Base-by-base conservation (phyloP, 2,888 invertebrate genomes). In the Cryptocephalus moraei region DNA sequence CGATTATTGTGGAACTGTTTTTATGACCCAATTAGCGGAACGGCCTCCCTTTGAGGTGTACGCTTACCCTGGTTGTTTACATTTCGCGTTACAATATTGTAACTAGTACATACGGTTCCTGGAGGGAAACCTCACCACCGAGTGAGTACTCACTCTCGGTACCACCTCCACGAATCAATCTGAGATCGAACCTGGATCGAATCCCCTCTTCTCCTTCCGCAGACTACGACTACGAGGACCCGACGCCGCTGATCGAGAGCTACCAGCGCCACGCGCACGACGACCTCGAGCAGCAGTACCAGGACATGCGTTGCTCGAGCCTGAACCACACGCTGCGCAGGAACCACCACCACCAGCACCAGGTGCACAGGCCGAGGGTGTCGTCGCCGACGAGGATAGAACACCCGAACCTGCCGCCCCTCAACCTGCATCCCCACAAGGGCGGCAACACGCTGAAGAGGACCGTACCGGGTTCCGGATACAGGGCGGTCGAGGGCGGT, bases 381-480 rank as follows among this genome's bases (percentile, higher is more conserved):
- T 86, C 89, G 6, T 85, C 86, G 0, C 88, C 89, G 0, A 87
- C 87, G 1, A 76, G 85, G 56, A 87, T 89, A 59, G 89, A 89
- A 62, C 81, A 88, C 60, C 87, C 88, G 0, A 88, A 89, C 63
- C 67, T 86, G 48, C 86, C 89, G 8, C 86, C 89, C 1, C 68
- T 90, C 40, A 89, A 89, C 64, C 75, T 85, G 32, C 74, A 77
- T 60, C 78, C 79, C 12, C 75, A 62, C 44, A 14, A 13, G 11
- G 56, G 61, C 43, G 55, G 56, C 4, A 58, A 57, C 43, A 63
- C 63, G 32, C 47, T 64, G 47, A 63, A 62, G 51, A 59, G 58
- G 43, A 61, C 59, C 44, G 52, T 42, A 9, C 59, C 62, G n/a
- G 45, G 61, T 43, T 61, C 56, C 49, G 36, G 36, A 2, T 64